These are phyloP conservation scores for Melanostoma mellinum DNA, from an alignment of 2,888 invertebrate species.

Conservation along the genomic window DNA sequence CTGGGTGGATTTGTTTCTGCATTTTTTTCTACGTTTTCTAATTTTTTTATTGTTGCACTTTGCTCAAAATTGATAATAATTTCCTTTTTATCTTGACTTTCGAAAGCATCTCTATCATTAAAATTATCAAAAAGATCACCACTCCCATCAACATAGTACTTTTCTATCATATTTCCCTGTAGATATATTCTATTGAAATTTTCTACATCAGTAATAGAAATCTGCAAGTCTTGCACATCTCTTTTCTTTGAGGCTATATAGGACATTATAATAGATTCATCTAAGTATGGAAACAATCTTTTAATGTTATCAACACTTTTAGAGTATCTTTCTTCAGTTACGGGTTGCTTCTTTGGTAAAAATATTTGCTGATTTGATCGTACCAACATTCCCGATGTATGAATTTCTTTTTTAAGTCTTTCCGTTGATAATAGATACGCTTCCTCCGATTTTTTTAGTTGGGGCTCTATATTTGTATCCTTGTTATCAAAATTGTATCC, in stretches of 20 bases:
- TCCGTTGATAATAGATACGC: constrained; percentile 78
- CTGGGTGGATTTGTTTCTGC: constrained; percentile 22
- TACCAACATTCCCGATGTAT: constrained; percentile 79
- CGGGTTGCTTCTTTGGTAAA: constrained; percentile 70
- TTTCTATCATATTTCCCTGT: constrained; percentile 74
- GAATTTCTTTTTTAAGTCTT: constrained; percentile 77
- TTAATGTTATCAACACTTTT: constrained; percentile 55
- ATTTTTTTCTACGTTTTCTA: constrained; percentile 15
- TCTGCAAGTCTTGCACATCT: constrained; percentile 68
- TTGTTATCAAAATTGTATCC: constrained; percentile 78
- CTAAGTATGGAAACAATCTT: constrained; percentile 73
- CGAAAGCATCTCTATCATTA: constrained; percentile 76
- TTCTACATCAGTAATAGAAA: constrained; percentile 76
- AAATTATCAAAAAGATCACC: constrained; percentile 81
- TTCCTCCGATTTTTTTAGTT: constrained; percentile 73
- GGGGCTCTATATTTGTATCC: constrained; percentile 47
- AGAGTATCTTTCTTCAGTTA: constrained; percentile 49
- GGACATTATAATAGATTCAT: constrained; percentile 46
- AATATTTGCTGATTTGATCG: constrained; percentile 75
- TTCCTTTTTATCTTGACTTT: constrained; percentile 56
- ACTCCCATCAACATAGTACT: constrained; percentile 78
- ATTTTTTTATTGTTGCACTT: constrained; percentile 8
- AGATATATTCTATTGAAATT: constrained; percentile 77
- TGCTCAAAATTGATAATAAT: constrained; percentile 66
- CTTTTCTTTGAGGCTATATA: constrained; percentile 49